phyloP scores from a whole-genome alignment of 2,797 vertebrate genomes.

The Alectoris magna region DNA sequence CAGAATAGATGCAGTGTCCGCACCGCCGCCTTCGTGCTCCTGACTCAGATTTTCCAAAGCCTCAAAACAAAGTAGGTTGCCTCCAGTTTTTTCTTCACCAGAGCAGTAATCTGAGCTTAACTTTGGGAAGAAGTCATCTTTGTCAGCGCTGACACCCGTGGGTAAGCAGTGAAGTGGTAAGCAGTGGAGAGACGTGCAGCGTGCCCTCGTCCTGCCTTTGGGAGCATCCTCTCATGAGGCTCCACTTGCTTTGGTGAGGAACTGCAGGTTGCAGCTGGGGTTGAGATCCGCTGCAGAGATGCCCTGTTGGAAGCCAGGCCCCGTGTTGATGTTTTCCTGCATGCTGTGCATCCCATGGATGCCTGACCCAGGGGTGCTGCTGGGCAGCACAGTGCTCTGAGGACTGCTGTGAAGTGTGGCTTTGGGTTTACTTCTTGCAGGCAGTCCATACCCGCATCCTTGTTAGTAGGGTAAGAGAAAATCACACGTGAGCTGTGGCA shows the following conservation, averaged over 20 bases:
- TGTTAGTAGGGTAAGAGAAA: not conserved
- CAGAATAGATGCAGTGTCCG: not conserved
- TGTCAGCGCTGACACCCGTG: too few species aligned
- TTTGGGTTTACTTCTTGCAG: not conserved
- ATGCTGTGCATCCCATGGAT: not conserved
- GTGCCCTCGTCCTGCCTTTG: too few species aligned
- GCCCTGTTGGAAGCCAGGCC: not conserved
- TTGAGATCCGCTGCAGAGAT: not conserved
- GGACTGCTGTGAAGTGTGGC: not conserved
- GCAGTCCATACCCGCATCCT: not conserved
- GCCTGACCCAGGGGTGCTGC: not conserved
- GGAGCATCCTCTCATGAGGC: not conserved
- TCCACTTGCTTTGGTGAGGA: not conserved
- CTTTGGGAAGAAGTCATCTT: too few species aligned
- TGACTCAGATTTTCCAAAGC: not conserved
- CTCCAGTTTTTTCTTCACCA: not conserved
- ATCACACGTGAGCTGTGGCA: not conserved
- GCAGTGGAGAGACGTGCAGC: too few species aligned
- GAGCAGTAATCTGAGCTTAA: not conserved
- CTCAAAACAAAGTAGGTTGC: not conserved
- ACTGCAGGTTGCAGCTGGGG: accelerated
- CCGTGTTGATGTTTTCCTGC: not conserved
- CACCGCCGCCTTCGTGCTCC: not conserved
- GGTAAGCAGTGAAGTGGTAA: too few species aligned
- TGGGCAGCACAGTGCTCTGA: accelerated